These are phyloP conservation scores for Tor tambroides DNA, from an alignment of 2,113 vertebrate species.

Conservation along the genomic window DNA sequence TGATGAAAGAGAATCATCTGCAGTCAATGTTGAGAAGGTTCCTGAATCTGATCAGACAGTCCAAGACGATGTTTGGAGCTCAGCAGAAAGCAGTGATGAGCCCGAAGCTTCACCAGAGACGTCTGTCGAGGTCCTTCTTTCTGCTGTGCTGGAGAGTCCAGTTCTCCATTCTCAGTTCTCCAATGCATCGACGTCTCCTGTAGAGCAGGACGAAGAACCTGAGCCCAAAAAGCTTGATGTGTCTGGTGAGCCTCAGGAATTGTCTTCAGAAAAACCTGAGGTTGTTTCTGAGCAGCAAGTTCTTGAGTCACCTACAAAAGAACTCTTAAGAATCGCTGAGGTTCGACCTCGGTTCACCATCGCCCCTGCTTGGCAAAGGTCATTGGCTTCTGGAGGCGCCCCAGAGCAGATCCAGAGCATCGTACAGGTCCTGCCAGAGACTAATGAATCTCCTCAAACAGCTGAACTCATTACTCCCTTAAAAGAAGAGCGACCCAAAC, in stretches of 20 bases:
- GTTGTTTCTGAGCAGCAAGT: conserved; percentile 5
- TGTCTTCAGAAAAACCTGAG: conserved; percentile 3
- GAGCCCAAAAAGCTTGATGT: not conserved
- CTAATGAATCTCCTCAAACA: not conserved
- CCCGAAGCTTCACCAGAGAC: conserved; percentile 18
- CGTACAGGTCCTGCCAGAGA: not conserved
- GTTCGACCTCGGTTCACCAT: conserved; percentile 71
- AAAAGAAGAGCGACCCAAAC: conserved; percentile 50
- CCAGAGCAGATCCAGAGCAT: conserved; percentile 57
- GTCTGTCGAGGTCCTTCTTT: no score
- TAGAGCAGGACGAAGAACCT: conserved; percentile 10
- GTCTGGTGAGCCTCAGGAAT: conserved; percentile 27
- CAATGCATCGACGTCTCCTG: not conserved
- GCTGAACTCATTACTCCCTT: conserved; percentile 32
- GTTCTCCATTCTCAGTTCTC: conserved; percentile 19
- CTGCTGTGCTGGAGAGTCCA: conserved; percentile 25
- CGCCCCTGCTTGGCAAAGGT: conserved; percentile 77
- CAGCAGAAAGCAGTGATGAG: not conserved
- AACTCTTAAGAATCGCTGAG: not conserved
- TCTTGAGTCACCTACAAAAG: not conserved
- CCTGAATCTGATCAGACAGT: conserved; percentile 3
- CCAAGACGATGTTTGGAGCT: not conserved
- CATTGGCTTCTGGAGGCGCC: conserved; percentile 65
- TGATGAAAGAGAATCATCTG: not conserved
- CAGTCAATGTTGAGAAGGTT: conserved; percentile 6